Evolutionary conservation across 2,888 invertebrate species (phyloP).

Genomic region (Epistrophe grossulariae): DNA sequence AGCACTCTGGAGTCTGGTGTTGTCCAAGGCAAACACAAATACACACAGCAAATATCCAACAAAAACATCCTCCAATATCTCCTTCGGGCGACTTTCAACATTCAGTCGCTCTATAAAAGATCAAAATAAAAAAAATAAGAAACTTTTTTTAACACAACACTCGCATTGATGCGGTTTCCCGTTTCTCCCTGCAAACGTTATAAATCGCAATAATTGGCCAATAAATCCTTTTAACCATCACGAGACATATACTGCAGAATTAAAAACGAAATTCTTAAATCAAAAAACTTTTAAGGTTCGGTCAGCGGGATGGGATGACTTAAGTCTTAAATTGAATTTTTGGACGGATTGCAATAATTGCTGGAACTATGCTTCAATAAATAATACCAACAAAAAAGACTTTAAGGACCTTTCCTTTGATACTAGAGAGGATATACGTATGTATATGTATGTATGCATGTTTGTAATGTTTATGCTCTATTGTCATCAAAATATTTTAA

Average conservation of each 20-base stretch:
- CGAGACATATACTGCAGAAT: slow-evolving; percentile 13
- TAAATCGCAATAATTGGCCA: slow-evolving; percentile 72
- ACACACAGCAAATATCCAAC: background rate
- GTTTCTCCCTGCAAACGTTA: slow-evolving; percentile 18
- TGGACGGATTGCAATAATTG: slow-evolving; percentile 70
- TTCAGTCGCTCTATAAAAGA: slow-evolving; percentile 23
- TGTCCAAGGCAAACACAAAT: background rate
- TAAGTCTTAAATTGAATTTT: slow-evolving; percentile 67
- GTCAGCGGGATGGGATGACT: slow-evolving; percentile 55
- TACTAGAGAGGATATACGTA: slow-evolving; percentile 4
- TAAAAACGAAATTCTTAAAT: slow-evolving; percentile 17
- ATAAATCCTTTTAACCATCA: slow-evolving; percentile 56
- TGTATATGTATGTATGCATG: background rate
- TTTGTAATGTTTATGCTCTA: background rate
- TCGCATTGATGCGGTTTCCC: slow-evolving; percentile 41
- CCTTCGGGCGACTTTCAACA: slow-evolving; percentile 52
- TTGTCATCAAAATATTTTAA: slow-evolving; percentile 12
- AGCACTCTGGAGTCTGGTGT: slow-evolving; percentile 13
- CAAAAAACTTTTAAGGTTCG: slow-evolving; percentile 36
- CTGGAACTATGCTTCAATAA: slow-evolving; percentile 43
- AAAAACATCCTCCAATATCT: slow-evolving; percentile 36
- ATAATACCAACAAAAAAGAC: slow-evolving; percentile 35
- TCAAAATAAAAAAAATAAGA: background rate
- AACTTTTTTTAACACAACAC: slow-evolving; percentile 14
- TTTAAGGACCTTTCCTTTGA: background rate